Evolutionary conservation across 1,140 invertebrate species (phyloP), one percentile per base, ranked within the genome.

Genomic region (Drosophila azteca): DNA sequence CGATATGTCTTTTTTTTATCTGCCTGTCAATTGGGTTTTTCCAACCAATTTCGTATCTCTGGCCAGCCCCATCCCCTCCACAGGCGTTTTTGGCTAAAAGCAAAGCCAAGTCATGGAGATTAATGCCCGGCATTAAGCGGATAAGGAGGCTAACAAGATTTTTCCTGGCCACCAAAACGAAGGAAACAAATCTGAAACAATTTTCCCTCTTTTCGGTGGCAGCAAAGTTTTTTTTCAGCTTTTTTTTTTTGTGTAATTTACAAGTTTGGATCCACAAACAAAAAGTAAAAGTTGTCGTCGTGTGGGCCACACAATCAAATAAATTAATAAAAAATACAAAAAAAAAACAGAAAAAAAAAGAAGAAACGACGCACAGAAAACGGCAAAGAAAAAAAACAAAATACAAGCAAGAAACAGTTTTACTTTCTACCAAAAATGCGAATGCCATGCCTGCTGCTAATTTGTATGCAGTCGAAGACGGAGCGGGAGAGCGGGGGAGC

Each of bases 381-480:
- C 31, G 31, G 63, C 53, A 29, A 22, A 24, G 43, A 44, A 20
- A 26, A 26, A 58, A 68, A 64, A 71, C 43, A 2, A 35, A 9
- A 35, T 8, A 64, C 26, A 20, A 20, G 17, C 24, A 26, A 80
- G 77, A 84, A 76, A 82, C 78, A 88, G 83, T 88, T 88, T 87
- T 87, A 87, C 82, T 87, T 87, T 87, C 82, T 87, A 87, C 79
- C 82, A 77, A 83, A 87, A 79, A 88, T 88, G 83, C 83, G 82
- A 88, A 87, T 79, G 62, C 35, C 31, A 13, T 13, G 35, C 35
- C 35, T 39, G 35, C 57, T 73, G 79, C 79, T 87, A 87, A 87
- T 87, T 87, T 88, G 82, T 87, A 87, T 88, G 83, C 82, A 83
- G 63, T 73, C 67, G 54, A 60, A 76, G 81, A 63, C n/a, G 75